These are phyloP conservation scores for Zeus faber DNA, from an alignment of 2,113 vertebrate species.

Conservation along the genomic window DNA sequence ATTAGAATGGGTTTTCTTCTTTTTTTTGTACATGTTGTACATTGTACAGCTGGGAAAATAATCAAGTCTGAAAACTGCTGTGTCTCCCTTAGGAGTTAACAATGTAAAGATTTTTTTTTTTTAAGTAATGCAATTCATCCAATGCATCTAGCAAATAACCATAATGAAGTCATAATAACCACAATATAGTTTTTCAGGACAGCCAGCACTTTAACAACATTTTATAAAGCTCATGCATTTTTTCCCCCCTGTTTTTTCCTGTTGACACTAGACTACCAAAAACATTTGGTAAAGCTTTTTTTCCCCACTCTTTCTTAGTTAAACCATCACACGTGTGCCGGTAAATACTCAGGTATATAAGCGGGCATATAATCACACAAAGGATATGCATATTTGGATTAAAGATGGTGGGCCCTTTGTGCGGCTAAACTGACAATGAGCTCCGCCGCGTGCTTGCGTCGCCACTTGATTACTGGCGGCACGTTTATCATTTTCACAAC, in stretches of 20 bases:
- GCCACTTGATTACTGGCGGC: conserved; percentile 64
- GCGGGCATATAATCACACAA: conserved; percentile 5
- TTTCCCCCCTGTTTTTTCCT: neutral
- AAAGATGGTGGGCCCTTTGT: conserved; percentile 30
- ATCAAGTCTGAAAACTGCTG: too few species aligned
- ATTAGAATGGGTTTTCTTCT: too few species aligned
- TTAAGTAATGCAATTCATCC: too few species aligned
- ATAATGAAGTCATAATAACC: too few species aligned
- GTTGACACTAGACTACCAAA: neutral
- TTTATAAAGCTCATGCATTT: too few species aligned
- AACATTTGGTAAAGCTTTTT: neutral
- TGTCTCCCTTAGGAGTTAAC: too few species aligned
- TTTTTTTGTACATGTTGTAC: too few species aligned
- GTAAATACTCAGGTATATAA: conserved; percentile 8
- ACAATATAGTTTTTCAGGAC: too few species aligned
- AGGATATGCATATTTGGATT: conserved; percentile 32
- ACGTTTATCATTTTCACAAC: conserved; percentile 54
- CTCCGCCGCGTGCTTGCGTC: conserved; percentile 50
- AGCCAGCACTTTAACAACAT: too few species aligned
- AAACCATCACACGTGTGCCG: neutral
- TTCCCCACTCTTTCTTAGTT: neutral
- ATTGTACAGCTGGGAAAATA: too few species aligned
- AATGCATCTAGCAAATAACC: too few species aligned
- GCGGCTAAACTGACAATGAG: conserved; percentile 49
- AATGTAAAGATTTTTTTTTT: too few species aligned